A percentile compares a stretch with the other conserved stretches of the same genome.
These are phyloP conservation scores for Phlogophora meticulosa DNA, from an alignment of 2,888 invertebrate genomes.

Conservation along the genomic window DNA sequence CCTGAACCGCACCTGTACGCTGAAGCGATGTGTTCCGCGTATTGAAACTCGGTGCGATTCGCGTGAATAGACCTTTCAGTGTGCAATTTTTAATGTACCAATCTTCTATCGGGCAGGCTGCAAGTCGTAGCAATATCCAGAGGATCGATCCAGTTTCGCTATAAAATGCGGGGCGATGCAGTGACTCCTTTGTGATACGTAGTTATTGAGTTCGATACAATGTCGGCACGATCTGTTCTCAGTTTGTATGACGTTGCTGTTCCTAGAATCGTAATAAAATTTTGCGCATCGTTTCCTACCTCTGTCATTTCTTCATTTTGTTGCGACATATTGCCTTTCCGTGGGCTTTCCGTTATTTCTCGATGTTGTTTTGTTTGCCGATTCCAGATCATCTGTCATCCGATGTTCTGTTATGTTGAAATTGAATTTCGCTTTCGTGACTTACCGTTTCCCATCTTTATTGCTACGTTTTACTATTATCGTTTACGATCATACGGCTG, in stretches of 20 bases:
- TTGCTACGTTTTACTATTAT: conserved; percentile 22
- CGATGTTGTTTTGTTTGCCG: conserved; percentile 35
- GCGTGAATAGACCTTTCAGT: conserved; percentile 72
- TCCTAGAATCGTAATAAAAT: conserved; percentile 73
- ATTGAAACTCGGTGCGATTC: conserved; percentile 64
- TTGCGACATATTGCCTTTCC: conserved; percentile 59
- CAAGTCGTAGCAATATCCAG: conserved; percentile 67
- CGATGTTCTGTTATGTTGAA: conserved; percentile 41
- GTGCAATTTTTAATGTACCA: conserved; percentile 73
- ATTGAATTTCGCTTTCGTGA: conserved; percentile 46
- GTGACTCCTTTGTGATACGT: conserved; percentile 69
- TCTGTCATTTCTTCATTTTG: conserved; percentile 64
- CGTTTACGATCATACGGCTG: neutral
- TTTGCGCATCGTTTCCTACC: conserved; percentile 64
- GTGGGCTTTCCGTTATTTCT: conserved; percentile 44
- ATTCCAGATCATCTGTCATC: conserved; percentile 46
- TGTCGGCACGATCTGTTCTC: conserved; percentile 72
- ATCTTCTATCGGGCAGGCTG: conserved; percentile 48
- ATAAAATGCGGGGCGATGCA: conserved; percentile 72
- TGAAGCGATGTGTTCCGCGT: conserved; percentile 44
- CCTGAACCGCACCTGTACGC: conserved; percentile 43
- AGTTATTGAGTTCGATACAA: conserved; percentile 74
- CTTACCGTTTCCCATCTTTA: conserved; percentile 13
- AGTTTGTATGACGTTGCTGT: conserved; percentile 71
- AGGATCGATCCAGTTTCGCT: conserved; percentile 52